phyloP scores from a whole-genome alignment of 2,797 vertebrate species.

The Tenualosa ilisha region DNA sequence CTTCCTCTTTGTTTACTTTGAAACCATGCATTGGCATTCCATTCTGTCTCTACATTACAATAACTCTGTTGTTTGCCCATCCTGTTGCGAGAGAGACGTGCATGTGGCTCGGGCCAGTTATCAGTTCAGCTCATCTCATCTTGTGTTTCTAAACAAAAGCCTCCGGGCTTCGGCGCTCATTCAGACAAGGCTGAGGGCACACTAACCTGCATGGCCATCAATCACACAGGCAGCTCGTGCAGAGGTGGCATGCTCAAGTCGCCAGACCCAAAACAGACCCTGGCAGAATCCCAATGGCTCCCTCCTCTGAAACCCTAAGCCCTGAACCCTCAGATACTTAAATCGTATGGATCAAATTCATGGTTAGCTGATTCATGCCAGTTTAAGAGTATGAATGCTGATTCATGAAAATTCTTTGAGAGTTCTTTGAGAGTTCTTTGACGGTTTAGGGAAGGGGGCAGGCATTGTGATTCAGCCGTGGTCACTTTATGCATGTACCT shows the following conservation, averaged over 20 bases:
- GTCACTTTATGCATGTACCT: background rate
- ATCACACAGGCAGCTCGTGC: slow-evolving; percentile 54
- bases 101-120: slow-evolving; percentile 60
- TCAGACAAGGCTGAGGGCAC: slow-evolving; percentile 48
- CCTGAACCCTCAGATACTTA: too few relatives aligned
- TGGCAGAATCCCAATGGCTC: too few relatives aligned
- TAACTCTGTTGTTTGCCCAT: slow-evolving; percentile 37
- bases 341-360: too few relatives aligned
- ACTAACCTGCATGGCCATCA: slow-evolving; percentile 90
- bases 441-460: too few relatives aligned
- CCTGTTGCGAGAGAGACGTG: slow-evolving; percentile 53
- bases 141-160: slow-evolving; percentile 37
- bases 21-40: slow-evolving; percentile 33
- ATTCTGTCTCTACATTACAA: slow-evolving; percentile 29
- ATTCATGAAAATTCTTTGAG: too few relatives aligned
- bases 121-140: slow-evolving; percentile 56
- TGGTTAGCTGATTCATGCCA: too few relatives aligned
- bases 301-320: too few relatives aligned
- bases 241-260: slow-evolving; percentile 60
- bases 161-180: slow-evolving; percentile 46
- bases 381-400: too few relatives aligned
- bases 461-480: too few relatives aligned
- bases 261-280: slow-evolving; percentile 35
- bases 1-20: slow-evolving; percentile 21
- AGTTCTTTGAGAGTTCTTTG: too few relatives aligned